phyloP scores from a whole-genome alignment of 2,113 vertebrate genomes.

The Erythrocercus mccallii region DNA sequence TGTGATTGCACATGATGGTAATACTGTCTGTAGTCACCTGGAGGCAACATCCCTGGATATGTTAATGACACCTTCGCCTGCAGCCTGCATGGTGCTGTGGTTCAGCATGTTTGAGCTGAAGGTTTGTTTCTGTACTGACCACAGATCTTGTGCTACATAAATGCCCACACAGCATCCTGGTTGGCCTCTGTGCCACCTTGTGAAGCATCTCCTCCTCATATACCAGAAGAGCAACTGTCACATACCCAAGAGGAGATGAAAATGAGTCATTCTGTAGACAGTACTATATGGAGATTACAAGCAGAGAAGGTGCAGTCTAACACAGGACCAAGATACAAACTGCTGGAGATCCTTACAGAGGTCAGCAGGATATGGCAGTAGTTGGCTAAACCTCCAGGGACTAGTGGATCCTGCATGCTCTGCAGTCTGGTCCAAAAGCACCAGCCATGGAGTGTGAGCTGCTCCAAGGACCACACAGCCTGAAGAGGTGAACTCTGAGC shows the following conservation, averaged over 20 bases:
- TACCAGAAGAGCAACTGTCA: not conserved
- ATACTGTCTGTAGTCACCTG: not conserved
- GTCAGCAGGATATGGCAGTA: not conserved
- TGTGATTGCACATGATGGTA: not conserved
- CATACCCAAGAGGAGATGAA: not conserved
- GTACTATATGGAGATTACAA: not conserved
- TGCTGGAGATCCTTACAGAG: not conserved
- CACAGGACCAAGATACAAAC: not conserved
- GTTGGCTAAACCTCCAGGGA: not conserved
- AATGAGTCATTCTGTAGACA: not conserved
- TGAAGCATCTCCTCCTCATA: not conserved
- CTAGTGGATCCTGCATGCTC: not conserved
- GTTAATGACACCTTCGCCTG: not conserved
- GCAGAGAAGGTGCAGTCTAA: not conserved
- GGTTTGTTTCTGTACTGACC: not conserved
- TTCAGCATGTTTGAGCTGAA: not conserved
- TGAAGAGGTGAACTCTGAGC: not conserved
- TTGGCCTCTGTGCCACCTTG: not conserved
- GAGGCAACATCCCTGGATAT: not conserved
- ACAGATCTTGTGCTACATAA: not conserved
- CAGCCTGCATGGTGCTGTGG: not conserved
- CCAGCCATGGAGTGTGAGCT: not conserved
- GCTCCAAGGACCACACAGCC: not conserved
- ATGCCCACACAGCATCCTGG: not conserved
- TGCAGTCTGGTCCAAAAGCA: not conserved